Conservation (phyloP, 1,140 invertebrate species). For the Trypoxylus dichotomus region DNA sequence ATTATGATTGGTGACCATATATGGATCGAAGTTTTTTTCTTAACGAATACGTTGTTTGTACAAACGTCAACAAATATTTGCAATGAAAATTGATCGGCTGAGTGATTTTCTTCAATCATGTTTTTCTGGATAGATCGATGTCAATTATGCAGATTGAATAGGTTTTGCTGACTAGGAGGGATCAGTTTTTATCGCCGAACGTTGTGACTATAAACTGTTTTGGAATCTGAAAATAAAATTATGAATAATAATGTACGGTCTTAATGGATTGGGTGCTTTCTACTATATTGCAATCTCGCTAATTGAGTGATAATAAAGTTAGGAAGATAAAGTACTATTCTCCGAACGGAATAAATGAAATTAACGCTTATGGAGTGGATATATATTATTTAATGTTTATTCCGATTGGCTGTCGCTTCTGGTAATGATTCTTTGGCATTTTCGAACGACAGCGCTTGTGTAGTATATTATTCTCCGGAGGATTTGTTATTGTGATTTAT, state of each 20-base stretch:
- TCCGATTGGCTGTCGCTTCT: background rate
- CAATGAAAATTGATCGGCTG: background rate
- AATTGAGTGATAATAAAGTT: conserved; percentile 23
- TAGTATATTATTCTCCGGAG: background rate
- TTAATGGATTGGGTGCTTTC: conserved; percentile 22
- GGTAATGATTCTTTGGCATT: background rate
- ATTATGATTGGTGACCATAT: no score
- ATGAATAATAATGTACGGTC: conserved; percentile 15
- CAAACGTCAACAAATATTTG: background rate
- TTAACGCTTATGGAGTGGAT: conserved; percentile 11
- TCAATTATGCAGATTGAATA: conserved; percentile 24
- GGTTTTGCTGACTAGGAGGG: conserved; percentile 14
- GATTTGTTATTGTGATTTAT: background rate
- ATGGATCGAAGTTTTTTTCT: no score
- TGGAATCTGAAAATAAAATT: conserved; percentile 24
- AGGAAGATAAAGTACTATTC: conserved; percentile 2
- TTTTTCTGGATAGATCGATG: background rate
- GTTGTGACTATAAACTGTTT: background rate
- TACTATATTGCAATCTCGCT: conserved; percentile 17
- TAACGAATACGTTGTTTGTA: no score
- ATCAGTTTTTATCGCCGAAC: conserved; percentile 6
- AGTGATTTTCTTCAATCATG: background rate
- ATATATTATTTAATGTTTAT: conserved; percentile 1
- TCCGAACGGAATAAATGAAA: background rate
- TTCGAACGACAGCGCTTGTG: background rate